These are phyloP conservation scores for Euwallacea similis DNA, from an alignment of 1,140 invertebrate genomes.

Conservation along the genomic window DNA sequence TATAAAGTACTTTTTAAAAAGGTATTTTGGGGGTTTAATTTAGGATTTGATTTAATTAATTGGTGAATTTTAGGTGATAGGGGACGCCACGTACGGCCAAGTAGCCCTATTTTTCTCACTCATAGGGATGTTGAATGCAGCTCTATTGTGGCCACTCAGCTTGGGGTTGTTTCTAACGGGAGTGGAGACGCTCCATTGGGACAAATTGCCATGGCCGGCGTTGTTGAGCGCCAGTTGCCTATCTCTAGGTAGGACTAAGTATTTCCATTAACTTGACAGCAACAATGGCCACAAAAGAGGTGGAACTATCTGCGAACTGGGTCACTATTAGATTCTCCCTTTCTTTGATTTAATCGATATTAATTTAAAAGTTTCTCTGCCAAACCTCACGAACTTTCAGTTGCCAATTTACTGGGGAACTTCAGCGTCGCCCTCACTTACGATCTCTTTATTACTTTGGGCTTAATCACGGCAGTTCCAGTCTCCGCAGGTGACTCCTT, in stretches of 20 bases:
- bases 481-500: slow-evolving; percentile 79
- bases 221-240: slow-evolving; percentile 75
- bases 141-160: slow-evolving; percentile 84
- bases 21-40: slow-evolving; percentile 15
- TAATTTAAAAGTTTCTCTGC: too few species aligned
- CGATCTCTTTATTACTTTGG: slow-evolving; percentile 89
- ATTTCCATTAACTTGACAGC: too few species aligned
- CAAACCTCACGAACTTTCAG: slow-evolving; percentile 60
- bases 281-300: too few species aligned
- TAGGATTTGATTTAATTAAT: slow-evolving; percentile 5
- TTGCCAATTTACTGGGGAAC: slow-evolving; percentile 87
- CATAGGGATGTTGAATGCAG: slow-evolving; percentile 80
- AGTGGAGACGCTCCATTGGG: slow-evolving; percentile 76
- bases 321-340: too few species aligned
- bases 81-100: slow-evolving; percentile 86
- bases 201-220: slow-evolving; percentile 77
- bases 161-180: slow-evolving; percentile 82
- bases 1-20: slow-evolving; percentile 92
- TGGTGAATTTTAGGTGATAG: slow-evolving; percentile 64
- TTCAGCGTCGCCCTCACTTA: slow-evolving; percentile 90
- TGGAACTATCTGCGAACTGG: too few species aligned
- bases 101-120: slow-evolving; percentile 85
- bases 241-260: slow-evolving; percentile 66
- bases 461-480: slow-evolving; percentile 87
- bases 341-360: too few species aligned